Base-by-base conservation (phyloP, 2,888 invertebrate genomes). In the Leucophenga maculata region DNA sequence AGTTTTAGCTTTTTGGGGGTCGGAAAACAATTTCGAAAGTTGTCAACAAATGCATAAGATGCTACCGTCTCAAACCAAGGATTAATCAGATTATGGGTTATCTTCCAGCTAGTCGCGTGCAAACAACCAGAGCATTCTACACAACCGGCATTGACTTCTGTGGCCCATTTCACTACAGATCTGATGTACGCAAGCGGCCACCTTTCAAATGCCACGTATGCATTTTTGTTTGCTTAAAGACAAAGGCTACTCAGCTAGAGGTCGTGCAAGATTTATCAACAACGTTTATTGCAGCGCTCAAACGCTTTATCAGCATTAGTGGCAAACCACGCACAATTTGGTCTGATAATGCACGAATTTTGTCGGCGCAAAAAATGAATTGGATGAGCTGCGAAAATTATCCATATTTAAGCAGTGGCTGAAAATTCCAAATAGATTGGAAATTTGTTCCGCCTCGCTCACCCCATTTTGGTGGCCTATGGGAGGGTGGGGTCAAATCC, bases 111-210 rank as follows among this genome's bases (percentile, higher is more conserved):
- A n/a, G n/a, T n/a, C n/a, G n/a, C n/a, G 14, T 4, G 48, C 11
- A 4, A 48, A 8, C 13, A 48, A 48, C 13, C 4, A 48, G 16
- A 48, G 20, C 71, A 72, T 48, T 75, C 71, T 20, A 66, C 66
- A 0, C 70, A 65, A n/a, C 64, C 71, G 22, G 55, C 1, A 48
- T 48, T 13, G 48, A 48, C 13, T 48, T 8, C 16, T 48, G 48
- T 48, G 48, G 14, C 6, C 16, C 48, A 4, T 48, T 48, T n/a
- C 16, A 4, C 11, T 48, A 48, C 13, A 48, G 11, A 13, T 13
- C 16, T 13, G 48, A 48, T 3, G 13, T 13, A 4, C 4, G 16
- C 3, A 48, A 13, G 3, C 4, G 13, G 48, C 6, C 48, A 16
- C 48, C 48, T 8, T 3, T 8, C 4, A 48, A 48, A 13, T 48